Percentiles rank a stretch among this genome's conserved stretches.
Evolutionary conservation across 2,888 invertebrate species (phyloP).

Genomic region (Lomographa bimaculata): DNA sequence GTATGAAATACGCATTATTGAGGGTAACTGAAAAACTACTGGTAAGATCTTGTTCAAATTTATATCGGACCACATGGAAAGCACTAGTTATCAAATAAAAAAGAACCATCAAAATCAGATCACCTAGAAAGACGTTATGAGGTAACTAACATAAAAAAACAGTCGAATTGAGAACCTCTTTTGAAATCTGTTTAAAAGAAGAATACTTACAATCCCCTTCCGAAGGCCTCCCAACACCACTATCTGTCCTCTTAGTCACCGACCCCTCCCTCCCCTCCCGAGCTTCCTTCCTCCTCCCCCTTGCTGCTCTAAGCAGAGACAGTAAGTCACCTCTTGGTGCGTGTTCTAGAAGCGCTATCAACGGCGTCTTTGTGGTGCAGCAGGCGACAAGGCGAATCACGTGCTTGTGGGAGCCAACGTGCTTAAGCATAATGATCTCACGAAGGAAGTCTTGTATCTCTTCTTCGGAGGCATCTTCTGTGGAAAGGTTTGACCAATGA

Average conservation of each 20-base stretch:
- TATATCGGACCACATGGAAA: too few species aligned
- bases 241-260: slow-evolving; percentile 74
- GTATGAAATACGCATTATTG: too few species aligned
- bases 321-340: slow-evolving; percentile 91
- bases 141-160: too few species aligned
- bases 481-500: too few species aligned
- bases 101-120: too few species aligned
- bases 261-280: slow-evolving; percentile 33
- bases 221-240: slow-evolving; percentile 66
- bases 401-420: slow-evolving; percentile 89
- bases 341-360: slow-evolving; percentile 90
- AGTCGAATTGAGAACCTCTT: too few species aligned
- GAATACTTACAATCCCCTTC: slow-evolving; percentile 83
- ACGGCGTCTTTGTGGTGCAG: slow-evolving; percentile 87
- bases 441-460: slow-evolving; percentile 88
- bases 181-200: too few species aligned
- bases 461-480: slow-evolving; percentile 83
- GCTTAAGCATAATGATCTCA: slow-evolving; percentile 91
- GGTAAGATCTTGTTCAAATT: too few species aligned
- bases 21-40: too few species aligned
- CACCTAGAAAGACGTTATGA: too few species aligned
- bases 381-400: slow-evolving; percentile 90
- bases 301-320: slow-evolving; percentile 81
- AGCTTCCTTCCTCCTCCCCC: slow-evolving; percentile 54
- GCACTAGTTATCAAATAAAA: too few species aligned